Evolutionary conservation across 2,113 vertebrate species (phyloP).

Genomic region (Danionella cerebrum): DNA sequence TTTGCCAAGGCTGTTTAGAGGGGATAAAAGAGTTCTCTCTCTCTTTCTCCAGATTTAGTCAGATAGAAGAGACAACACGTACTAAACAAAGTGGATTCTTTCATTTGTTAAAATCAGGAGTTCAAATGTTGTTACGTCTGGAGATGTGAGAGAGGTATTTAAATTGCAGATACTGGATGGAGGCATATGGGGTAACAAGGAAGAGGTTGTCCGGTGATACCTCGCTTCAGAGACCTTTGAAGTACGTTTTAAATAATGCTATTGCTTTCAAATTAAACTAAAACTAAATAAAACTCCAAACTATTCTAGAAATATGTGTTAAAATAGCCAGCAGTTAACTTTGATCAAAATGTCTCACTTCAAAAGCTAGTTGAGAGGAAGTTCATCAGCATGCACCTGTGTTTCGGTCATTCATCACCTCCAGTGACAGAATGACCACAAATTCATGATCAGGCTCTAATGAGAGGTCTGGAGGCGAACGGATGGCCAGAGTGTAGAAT

Average conservation of each 20-base stretch:
- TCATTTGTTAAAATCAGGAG: constrained; percentile 49
- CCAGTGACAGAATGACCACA: neutral
- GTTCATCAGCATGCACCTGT: neutral
- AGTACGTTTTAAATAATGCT: too few species aligned
- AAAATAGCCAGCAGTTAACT: too few species aligned
- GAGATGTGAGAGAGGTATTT: constrained; percentile 36
- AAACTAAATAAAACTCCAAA: too few species aligned
- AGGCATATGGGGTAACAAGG: too few species aligned
- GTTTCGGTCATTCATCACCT: constrained; percentile 14
- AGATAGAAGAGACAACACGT: constrained; percentile 43
- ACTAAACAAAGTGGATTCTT: constrained; percentile 38
- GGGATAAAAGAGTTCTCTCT: constrained; percentile 35
- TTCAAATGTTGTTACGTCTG: constrained; percentile 30
- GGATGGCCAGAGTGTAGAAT: neutral
- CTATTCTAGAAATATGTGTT: too few species aligned
- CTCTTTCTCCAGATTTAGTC: constrained; percentile 41
- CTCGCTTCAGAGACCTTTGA: neutral
- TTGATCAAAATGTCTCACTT: too few species aligned
- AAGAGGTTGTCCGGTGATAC: too few species aligned
- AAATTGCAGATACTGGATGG: neutral
- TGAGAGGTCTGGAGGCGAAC: neutral
- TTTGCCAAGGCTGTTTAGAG: constrained; percentile 19
- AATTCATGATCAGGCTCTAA: neutral
- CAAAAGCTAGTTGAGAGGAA: neutral
- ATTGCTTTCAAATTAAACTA: too few species aligned